Conservation (phyloP, 2,888 invertebrate genomes). For the Linnaemya vulpina region DNA sequence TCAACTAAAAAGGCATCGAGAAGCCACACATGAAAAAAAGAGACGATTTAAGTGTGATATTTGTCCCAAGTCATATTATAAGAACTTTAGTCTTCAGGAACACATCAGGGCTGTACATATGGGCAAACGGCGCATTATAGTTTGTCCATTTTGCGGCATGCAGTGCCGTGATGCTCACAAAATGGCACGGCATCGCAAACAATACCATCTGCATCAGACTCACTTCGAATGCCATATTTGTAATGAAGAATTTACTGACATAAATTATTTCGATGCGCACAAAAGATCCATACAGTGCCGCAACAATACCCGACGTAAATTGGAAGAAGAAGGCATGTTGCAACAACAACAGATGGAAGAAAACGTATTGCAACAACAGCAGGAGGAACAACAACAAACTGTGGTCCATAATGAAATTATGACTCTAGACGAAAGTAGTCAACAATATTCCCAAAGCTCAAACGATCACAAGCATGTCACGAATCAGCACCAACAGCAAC, state of each 20-base stretch:
- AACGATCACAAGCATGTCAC: conserved; percentile 21
- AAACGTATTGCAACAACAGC: conserved; percentile 49
- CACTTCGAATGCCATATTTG: conserved; percentile 78
- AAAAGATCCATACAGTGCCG: conserved; percentile 80
- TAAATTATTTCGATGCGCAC: conserved; percentile 80
- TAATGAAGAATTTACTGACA: conserved; percentile 80
- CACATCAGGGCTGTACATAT: conserved; percentile 79
- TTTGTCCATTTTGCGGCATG: conserved; percentile 80
- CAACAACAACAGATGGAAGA: conserved; percentile 57
- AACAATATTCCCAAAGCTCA: conserved; percentile 52
- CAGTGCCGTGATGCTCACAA: conserved; percentile 80
- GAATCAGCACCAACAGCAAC: conserved; percentile 16
- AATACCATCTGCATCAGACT: conserved; percentile 78
- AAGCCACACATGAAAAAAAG: conserved; percentile 80
- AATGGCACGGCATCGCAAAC: conserved; percentile 80
- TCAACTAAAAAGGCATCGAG: conserved; percentile 79
- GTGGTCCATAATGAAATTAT: not conserved
- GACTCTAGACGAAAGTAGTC: conserved; percentile 46
- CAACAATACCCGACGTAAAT: conserved; percentile 77
- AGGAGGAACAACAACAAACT: conserved; percentile 38
- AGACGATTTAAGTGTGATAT: conserved; percentile 77
- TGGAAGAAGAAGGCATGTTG: conserved; percentile 65
- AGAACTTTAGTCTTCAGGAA: conserved; percentile 79
- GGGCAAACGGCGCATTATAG: conserved; percentile 79
- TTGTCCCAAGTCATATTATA: conserved; percentile 80